These are phyloP conservation scores for Drosophila neotestacea DNA, from an alignment of 2,888 invertebrate genomes.

Conservation along the genomic window DNA sequence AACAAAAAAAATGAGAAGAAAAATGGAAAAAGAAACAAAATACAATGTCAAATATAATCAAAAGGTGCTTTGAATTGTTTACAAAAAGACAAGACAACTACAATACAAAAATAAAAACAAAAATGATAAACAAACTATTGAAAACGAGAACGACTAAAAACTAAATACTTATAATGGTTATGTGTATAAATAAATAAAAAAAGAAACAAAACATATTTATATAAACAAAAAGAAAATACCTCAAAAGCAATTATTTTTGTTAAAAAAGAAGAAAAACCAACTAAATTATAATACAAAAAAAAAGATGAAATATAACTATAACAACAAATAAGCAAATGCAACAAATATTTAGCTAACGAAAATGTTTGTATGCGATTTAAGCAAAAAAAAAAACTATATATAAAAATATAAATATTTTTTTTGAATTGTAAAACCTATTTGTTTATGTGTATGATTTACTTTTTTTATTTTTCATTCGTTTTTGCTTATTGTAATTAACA, in stretches of 20 bases:
- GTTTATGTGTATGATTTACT: conserved; percentile 33
- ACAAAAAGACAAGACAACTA: conserved; percentile 72
- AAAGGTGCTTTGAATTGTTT: conserved; percentile 84
- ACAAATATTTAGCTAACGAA: conserved; percentile 39
- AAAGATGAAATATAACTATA: conserved; percentile 36
- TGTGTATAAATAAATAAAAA: conserved; percentile 57
- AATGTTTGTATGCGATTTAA: conserved; percentile 39
- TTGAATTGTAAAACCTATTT: conserved; percentile 40
- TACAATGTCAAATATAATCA: conserved; percentile 81
- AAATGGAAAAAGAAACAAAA: conserved; percentile 51
- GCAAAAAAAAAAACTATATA: conserved; percentile 24
- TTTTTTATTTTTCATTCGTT: conserved; percentile 28
- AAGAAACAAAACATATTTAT: conserved; percentile 66
- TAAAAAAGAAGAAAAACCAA: conserved; percentile 68
- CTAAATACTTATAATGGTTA: conserved; percentile 75
- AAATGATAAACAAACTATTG: conserved; percentile 62
- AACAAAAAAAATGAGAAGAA: conserved; percentile 33
- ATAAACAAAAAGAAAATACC: conserved; percentile 80
- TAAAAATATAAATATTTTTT: conserved; percentile 41
- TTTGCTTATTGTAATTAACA: conserved; percentile 25
- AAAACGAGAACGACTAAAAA: conserved; percentile 68
- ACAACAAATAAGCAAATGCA: conserved; percentile 40
- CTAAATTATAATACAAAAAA: conserved; percentile 65
- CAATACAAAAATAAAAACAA: conserved; percentile 56
- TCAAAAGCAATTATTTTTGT: conserved; percentile 82